Base-by-base conservation (phyloP, 2,888 invertebrate genomes). In the Alviniconcha strummeri region DNA sequence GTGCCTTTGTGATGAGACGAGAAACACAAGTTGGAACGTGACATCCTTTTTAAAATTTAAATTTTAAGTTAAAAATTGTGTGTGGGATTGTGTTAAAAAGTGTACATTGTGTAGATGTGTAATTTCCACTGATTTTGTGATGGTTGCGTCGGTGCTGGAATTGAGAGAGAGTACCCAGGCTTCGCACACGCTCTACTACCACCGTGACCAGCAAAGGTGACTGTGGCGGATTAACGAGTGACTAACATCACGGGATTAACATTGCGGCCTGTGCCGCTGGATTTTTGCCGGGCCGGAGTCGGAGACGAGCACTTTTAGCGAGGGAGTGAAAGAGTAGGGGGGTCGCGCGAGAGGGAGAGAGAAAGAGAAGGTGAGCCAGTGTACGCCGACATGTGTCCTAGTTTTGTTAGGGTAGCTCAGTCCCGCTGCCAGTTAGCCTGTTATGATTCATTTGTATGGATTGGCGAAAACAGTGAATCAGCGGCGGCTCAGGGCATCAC, bases 381-480 rank as follows among this genome's bases (percentile, higher is more conserved):
- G 64, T 64, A 64, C 9, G 64, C 64, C 64, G 64, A 64, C 64
- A 64, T 64, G 64, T 64, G 64, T 64, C 64, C 64, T 15, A 64
- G 64, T 64, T 64, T 15, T 64, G 11, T 64, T 64, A 64, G 69
- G n/a, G 69, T 13, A n/a, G n/a, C 69, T 69, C n/a, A 69, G 6
- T 71, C 19, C 9, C 13, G n/a, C 69, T 8, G 55, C 54, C 75
- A 55, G 75, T 75, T 75, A 52, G 75, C 75, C 15, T 55, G 57
- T 77, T 77, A 77, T 77, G 77, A 77, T 77, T 77, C 77, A 77
- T 77, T 77, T 77, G 57, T 77, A 57, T 77, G 77, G 77, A 77
- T 77, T 57, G 57, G 57, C 19, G n/a, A 77, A 57, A 77, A 57
- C 11, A 77, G 77, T 77, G 77, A 77, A 57, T 77, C 77, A 60